phyloP scores from a whole-genome alignment of 37 sponge, comb jelly and placozoan species.

The Petrosia ficiformis region DNA sequence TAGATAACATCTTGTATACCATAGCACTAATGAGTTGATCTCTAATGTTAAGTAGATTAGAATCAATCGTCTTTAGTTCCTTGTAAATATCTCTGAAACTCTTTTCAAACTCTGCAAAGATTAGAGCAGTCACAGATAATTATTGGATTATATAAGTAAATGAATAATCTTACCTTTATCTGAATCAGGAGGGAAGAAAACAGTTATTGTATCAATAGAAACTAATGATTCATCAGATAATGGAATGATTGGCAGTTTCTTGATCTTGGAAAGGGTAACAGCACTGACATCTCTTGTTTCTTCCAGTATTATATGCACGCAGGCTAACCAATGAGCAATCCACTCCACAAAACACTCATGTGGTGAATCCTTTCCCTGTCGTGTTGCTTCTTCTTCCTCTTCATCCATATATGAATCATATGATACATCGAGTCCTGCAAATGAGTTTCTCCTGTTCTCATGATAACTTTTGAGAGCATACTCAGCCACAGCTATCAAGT shows the following conservation, averaged over 20 bases:
- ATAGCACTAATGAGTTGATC: too few relatives aligned
- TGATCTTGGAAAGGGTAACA: constrained; percentile 10
- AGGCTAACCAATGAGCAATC: constrained; percentile 63
- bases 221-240: constrained; percentile 25
- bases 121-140: too few relatives aligned
- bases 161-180: neutral
- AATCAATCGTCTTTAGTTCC: too few relatives aligned
- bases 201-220: neutral
- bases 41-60: too few relatives aligned
- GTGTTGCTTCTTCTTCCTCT: neutral
- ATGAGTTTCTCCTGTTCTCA: neutral
- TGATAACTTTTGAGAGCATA: constrained; percentile 7
- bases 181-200: constrained; percentile 43
- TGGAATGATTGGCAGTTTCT: constrained; percentile 32
- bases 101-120: too few relatives aligned
- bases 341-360: constrained; percentile 15
- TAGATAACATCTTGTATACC: too few relatives aligned
- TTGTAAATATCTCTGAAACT: too few relatives aligned
- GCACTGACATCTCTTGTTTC: constrained; percentile 8
- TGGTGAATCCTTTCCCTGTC: neutral
- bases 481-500: constrained; percentile 33
- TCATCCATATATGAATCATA: neutral
- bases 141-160: too few relatives aligned
- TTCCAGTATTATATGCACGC: constrained; percentile 42
- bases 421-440: neutral